Conservation (phyloP, 2,113 vertebrate species). For the Trogon melanurus region DNA sequence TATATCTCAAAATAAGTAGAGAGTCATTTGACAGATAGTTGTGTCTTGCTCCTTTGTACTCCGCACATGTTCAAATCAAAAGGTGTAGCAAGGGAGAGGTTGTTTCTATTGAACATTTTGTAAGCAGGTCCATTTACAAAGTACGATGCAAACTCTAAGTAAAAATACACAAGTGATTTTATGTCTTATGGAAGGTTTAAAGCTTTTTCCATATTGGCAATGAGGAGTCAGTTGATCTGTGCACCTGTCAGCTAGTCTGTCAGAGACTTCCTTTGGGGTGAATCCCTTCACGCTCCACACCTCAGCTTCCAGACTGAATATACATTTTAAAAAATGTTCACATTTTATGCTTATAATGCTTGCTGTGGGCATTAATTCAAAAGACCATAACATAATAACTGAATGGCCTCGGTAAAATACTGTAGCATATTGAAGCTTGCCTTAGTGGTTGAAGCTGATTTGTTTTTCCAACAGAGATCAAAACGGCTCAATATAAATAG, state of each 20-base stretch:
- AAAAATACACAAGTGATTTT: background rate
- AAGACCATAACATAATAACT: background rate
- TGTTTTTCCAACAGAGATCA: background rate
- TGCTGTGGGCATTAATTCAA: background rate
- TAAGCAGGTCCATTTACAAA: background rate
- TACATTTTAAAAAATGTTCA: background rate
- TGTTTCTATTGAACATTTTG: background rate
- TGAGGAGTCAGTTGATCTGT: background rate
- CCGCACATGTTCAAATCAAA: background rate
- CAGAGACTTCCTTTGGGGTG: background rate
- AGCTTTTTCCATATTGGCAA: background rate
- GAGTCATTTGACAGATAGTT: background rate
- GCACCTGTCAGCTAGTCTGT: background rate
- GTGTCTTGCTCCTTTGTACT: background rate
- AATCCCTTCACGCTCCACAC: rapidly evolving
- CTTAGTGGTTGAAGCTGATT: background rate
- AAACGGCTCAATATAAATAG: background rate
- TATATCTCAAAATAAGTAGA: background rate
- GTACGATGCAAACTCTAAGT: background rate
- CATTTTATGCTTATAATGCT: background rate
- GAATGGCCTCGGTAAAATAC: background rate
- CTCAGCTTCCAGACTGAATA: background rate
- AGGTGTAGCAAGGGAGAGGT: background rate
- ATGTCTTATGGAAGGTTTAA: background rate
- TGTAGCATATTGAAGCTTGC: background rate